Evolutionary conservation across 2,797 vertebrate genomes (phyloP).

Genomic region (Micropoecilia bifurca): DNA sequence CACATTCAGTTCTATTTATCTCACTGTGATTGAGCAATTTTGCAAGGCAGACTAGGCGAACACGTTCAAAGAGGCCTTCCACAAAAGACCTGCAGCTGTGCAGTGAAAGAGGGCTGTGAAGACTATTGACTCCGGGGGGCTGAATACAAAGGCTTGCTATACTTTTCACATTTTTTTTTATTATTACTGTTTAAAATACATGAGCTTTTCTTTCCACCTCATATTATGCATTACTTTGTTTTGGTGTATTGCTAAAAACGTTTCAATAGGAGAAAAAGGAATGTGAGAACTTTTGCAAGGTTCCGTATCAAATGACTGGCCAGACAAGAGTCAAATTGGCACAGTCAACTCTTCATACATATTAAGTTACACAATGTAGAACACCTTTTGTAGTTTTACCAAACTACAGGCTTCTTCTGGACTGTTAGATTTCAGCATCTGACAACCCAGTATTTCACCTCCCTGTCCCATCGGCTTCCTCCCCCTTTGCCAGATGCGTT

Average conservation of each 20-base stretch:
- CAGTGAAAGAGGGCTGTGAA: neutral
- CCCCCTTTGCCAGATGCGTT: conserved; percentile 76
- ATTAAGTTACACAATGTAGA: neutral
- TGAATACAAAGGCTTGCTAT: neutral
- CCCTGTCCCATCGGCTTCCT: conserved; percentile 35
- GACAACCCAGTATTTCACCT: conserved; percentile 35
- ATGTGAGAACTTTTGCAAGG: neutral
- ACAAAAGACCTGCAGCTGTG: neutral
- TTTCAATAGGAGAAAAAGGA: neutral
- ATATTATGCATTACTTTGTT: neutral
- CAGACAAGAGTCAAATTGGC: neutral
- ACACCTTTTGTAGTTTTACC: neutral
- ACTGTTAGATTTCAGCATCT: conserved; percentile 16
- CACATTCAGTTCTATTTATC: neutral
- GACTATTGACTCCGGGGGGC: neutral
- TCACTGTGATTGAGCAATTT: neutral
- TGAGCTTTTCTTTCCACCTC: neutral
- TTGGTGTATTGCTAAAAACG: neutral
- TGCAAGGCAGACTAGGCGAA: neutral
- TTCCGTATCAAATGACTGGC: neutral
- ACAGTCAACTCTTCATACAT: neutral
- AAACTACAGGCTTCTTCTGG: neutral
- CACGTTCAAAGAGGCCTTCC: neutral
- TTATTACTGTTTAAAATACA: neutral
- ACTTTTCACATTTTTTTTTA: neutral